Evolutionary conservation across 2,888 invertebrate species (phyloP).

Genomic region (Pandemis cinnamomeana): DNA sequence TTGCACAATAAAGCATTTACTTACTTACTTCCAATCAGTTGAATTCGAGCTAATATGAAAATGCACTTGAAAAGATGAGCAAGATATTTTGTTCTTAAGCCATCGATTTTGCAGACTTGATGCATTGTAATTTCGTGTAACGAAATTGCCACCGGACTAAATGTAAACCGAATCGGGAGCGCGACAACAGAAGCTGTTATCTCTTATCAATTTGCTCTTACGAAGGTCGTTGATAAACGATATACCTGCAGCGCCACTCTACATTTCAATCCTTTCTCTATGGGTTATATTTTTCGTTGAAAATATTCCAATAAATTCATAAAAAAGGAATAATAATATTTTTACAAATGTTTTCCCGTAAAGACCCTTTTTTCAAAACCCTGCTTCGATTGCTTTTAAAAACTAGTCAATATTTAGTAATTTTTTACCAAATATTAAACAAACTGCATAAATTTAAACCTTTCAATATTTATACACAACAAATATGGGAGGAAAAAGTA

Average conservation of each 20-base stretch:
- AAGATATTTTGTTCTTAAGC: background rate
- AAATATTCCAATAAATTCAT: background rate
- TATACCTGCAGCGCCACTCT: slow-evolving; percentile 49
- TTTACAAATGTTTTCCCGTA: no score
- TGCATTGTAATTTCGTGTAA: background rate
- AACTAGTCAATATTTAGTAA: background rate
- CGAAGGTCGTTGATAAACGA: slow-evolving; percentile 78
- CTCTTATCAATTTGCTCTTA: slow-evolving; percentile 82
- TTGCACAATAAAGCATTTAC: no score
- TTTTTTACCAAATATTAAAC: background rate
- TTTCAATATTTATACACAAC: background rate
- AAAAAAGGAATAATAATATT: background rate
- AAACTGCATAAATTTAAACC: background rate
- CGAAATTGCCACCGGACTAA: slow-evolving; percentile 22
- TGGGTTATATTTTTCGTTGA: background rate
- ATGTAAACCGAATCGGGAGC: slow-evolving; percentile 42
- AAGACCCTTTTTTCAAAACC: background rate
- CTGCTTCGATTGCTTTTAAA: background rate
- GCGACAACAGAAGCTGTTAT: slow-evolving; percentile 65
- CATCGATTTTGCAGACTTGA: background rate
- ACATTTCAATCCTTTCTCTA: slow-evolving; percentile 21
- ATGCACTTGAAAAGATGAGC: background rate
- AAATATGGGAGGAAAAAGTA: background rate
- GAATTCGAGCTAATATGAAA: background rate
- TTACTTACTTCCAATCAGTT: no score